Conservation (phyloP, 2,797 vertebrate genomes). For the Pelochelys cantorii region DNA sequence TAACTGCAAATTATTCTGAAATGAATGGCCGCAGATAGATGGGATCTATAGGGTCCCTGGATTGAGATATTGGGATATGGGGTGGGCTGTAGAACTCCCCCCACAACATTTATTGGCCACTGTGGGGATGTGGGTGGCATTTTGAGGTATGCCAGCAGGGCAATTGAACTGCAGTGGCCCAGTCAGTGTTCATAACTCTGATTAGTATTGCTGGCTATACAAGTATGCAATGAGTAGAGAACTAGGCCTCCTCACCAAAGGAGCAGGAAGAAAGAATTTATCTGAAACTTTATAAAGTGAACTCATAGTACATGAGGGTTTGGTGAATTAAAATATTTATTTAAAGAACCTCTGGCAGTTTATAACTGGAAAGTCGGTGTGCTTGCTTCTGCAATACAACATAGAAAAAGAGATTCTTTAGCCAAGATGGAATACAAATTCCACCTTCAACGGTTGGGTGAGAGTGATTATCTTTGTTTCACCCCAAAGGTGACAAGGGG, state of each 20-base stretch:
- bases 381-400: slow-evolving; percentile 7
- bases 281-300: neutral
- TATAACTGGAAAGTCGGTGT: slow-evolving; percentile 12
- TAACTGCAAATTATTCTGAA: no score
- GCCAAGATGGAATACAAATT: neutral
- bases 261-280: neutral
- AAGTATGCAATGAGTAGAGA: neutral
- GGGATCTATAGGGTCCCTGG: no score
- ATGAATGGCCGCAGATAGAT: no score
- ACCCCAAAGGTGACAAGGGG: neutral
- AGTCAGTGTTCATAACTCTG: neutral
- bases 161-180: no score
- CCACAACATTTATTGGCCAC: no score
- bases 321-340: neutral
- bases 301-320: neutral
- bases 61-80: no score
- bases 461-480: neutral
- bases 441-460: neutral
- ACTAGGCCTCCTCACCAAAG: neutral
- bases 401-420: neutral
- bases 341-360: slow-evolving; percentile 41
- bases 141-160: no score
- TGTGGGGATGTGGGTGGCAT: no score
- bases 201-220: neutral
- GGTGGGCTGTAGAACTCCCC: no score